phyloP scores from a whole-genome alignment of 2,888 invertebrate genomes.

The Bombylius major region DNA sequence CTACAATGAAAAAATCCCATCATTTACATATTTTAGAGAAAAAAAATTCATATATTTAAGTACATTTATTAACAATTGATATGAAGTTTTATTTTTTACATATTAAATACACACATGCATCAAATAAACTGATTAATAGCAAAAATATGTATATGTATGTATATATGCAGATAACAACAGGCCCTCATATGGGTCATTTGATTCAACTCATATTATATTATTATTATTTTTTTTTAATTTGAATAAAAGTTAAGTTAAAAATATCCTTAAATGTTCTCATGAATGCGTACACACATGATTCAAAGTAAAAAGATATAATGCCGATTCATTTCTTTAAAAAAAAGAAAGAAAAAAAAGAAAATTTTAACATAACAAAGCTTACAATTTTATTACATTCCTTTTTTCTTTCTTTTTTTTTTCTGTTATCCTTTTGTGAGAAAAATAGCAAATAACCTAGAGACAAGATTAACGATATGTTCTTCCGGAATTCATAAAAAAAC shows the following conservation, averaged over 20 bases:
- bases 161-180: background rate
- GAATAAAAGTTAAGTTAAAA: no score
- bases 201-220: background rate
- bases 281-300: background rate
- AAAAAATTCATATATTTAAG: background rate
- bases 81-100: no score
- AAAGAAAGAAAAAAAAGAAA: no score
- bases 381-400: no score
- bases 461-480: constrained; percentile 9
- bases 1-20: background rate
- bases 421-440: background rate
- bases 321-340: background rate
- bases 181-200: background rate
- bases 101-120: no score
- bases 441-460: background rate
- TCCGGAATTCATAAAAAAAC: constrained; percentile 9
- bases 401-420: no score
- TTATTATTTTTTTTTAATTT: background rate
- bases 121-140: no score
- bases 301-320: background rate
- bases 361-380: no score
- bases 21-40: background rate
- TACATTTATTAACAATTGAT: no score
- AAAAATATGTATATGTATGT: no score
- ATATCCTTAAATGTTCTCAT: no score